These are phyloP conservation scores for Oryctes rhinoceros DNA, from an alignment of 1,140 invertebrate genomes.

Conservation along the genomic window DNA sequence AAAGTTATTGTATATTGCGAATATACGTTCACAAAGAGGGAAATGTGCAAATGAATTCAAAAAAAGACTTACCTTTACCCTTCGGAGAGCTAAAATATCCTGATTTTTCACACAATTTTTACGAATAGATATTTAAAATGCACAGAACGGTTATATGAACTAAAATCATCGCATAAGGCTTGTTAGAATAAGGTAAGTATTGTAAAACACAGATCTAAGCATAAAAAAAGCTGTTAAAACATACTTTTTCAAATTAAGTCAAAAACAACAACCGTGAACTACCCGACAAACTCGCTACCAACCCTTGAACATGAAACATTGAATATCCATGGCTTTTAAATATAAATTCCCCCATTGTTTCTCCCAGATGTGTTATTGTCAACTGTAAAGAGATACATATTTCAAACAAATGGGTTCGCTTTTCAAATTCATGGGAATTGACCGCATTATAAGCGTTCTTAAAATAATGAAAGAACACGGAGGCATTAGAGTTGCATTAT, in stretches of 20 bases:
- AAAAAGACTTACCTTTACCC: no score
- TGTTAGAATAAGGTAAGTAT: neutral
- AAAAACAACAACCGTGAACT: slow-evolving; percentile 7
- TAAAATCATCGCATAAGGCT: no score
- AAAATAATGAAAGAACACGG: slow-evolving; percentile 79
- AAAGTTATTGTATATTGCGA: neutral
- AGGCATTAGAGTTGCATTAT: slow-evolving; percentile 73
- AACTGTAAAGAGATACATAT: no score
- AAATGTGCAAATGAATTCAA: neutral
- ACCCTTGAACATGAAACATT: neutral
- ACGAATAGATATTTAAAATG: neutral
- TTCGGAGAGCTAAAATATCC: no score
- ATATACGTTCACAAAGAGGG: neutral
- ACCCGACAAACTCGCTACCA: neutral
- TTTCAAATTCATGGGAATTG: slow-evolving; percentile 70
- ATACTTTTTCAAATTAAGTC: neutral
- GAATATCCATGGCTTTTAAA: neutral
- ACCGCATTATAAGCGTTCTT: slow-evolving; percentile 75
- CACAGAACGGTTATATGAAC: no score
- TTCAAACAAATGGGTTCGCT: neutral
- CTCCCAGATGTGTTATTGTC: no score
- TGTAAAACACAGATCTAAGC: neutral
- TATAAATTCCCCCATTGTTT: neutral
- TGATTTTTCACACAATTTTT: no score
- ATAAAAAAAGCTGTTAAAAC: neutral